Evolutionary conservation across 2,113 vertebrate species (phyloP), one percentile per base, ranked within the genome.

Genomic region (Rana temporaria): DNA sequence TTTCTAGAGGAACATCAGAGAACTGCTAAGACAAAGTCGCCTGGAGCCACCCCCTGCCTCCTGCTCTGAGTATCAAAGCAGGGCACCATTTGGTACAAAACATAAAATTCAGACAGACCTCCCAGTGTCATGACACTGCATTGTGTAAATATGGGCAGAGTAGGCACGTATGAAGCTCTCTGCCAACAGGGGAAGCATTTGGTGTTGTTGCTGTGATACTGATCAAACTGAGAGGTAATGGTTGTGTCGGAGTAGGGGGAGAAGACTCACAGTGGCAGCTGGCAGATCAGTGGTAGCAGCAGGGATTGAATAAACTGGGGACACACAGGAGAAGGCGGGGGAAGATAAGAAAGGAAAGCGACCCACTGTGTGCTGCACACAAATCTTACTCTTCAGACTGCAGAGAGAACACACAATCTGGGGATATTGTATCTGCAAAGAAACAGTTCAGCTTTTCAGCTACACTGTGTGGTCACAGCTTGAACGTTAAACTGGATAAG

Each of bases 151-250:
- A 83, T 68, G 63, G 81, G 71, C 72, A 76, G 64, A 83, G 81
- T 63, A 83, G 81, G 71, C 81, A 83, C 72, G 19, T 55, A 20
- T 70, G 71, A 72, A 68, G 81, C 30, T 76, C 55, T 68, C 32
- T 76, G 81, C 72, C 72, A 83, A 76, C 81, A 76, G 81, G 81
- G 81, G 64, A 76, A 60, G 63, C 71, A 32, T 76, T 83, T 76
- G 81, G 81, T 76, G 70, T 67, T 83, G 81, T 83, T 83, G 71
- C 81, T 83, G 81, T 83, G 81, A 83, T 83, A 83, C 81, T 83
- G 81, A 83, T 83, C 81, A 76, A 76, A 74, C 81, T 83, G 81
- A 63, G 81, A 83, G 81, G 81, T 83, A 83, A 83, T 83, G 56
- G 81, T 72, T 68, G 65, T 83, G 81, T 75, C 81, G 38, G 52